These are phyloP conservation scores for Xenopus petersii DNA, from an alignment of 2,797 vertebrate species.

Conservation along the genomic window DNA sequence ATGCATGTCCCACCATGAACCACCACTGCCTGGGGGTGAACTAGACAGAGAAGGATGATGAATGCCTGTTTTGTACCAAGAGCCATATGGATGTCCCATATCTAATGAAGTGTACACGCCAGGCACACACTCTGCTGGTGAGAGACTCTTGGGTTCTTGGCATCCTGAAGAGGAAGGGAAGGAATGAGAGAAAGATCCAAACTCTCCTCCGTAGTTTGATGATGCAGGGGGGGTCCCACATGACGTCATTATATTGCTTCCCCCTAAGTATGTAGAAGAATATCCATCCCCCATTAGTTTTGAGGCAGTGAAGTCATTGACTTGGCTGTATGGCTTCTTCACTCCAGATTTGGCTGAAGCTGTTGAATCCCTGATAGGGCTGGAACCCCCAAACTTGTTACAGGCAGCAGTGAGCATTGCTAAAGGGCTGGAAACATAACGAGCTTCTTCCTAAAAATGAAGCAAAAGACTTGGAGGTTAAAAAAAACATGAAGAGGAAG, in stretches of 20 bases:
- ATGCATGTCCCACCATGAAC: constrained; percentile 96
- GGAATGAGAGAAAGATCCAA: constrained; percentile 87
- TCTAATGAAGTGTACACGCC: constrained; percentile 93
- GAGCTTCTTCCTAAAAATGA: constrained; percentile 75
- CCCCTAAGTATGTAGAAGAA: constrained; percentile 80
- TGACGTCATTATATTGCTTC: constrained; percentile 85
- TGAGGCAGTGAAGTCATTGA: constrained; percentile 75
- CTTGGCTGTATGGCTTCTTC: constrained; percentile 80
- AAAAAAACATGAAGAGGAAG: too few relatives aligned
- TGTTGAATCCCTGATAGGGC: constrained; percentile 80
- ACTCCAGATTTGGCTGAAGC: constrained; percentile 73
- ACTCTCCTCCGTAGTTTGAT: constrained; percentile 83
- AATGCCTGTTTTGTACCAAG: constrained; percentile 94
- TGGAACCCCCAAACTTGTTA: constrained; percentile 86
- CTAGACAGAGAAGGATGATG: constrained; percentile 85
- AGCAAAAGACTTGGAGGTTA: not conserved
- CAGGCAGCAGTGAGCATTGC: constrained; percentile 88
- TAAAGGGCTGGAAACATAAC: constrained; percentile 85
- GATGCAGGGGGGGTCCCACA: constrained; percentile 85
- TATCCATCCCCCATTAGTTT: constrained; percentile 87
- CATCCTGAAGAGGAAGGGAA: constrained; percentile 80
- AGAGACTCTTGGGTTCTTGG: constrained; percentile 89
- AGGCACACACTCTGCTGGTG: constrained; percentile 86
- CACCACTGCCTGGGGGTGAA: constrained; percentile 80
- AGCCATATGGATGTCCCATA: constrained; percentile 91